A percentile compares a stretch with the other conserved stretches of the same genome.
Conservation (phyloP, 2,888 invertebrate species). For the Malacosoma neustria region DNA sequence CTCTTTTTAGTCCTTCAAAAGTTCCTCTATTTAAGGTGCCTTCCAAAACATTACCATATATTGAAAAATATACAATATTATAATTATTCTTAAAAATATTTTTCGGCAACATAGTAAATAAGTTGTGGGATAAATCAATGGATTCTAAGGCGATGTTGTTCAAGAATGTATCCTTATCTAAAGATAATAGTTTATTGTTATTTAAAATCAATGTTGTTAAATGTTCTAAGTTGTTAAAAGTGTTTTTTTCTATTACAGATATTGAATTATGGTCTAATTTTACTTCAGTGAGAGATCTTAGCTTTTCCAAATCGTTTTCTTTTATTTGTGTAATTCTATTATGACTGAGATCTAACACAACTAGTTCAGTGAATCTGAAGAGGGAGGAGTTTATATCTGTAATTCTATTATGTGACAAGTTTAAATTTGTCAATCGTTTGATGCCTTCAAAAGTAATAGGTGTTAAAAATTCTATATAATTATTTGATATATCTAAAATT, state of each 20-base stretch:
- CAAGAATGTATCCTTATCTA: slow-evolving; percentile 26
- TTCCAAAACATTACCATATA: slow-evolving; percentile 30
- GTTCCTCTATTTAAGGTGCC: slow-evolving; percentile 32
- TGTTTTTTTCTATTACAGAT: slow-evolving; percentile 19
- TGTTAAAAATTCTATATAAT: slow-evolving; percentile 28
- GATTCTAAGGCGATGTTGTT: slow-evolving; percentile 16
- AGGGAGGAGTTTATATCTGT: slow-evolving; percentile 32
- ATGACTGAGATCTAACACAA: slow-evolving; percentile 27
- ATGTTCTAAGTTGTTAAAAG: slow-evolving; percentile 21
- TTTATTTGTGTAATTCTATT: slow-evolving; percentile 31
- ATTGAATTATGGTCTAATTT: slow-evolving; percentile 36
- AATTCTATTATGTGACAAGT: slow-evolving; percentile 36
- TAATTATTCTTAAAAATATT: slow-evolving; percentile 32
- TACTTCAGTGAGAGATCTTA: slow-evolving; percentile 24
- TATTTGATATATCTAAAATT: slow-evolving; percentile 39
- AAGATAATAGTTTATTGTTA: slow-evolving; percentile 27
- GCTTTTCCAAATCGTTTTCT: slow-evolving; percentile 26
- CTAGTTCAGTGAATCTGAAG: slow-evolving; percentile 34
- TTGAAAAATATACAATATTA: slow-evolving; percentile 26
- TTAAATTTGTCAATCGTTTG: slow-evolving; percentile 26
- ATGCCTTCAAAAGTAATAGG: slow-evolving; percentile 39
- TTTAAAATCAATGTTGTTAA: slow-evolving; percentile 29
- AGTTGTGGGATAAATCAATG: slow-evolving; percentile 37
- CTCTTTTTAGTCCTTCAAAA: slow-evolving; percentile 36
- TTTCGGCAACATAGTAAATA: slow-evolving; percentile 29